Evolutionary conservation across 2,888 invertebrate species (phyloP).

Genomic region (Neuroscelio doddi): DNA sequence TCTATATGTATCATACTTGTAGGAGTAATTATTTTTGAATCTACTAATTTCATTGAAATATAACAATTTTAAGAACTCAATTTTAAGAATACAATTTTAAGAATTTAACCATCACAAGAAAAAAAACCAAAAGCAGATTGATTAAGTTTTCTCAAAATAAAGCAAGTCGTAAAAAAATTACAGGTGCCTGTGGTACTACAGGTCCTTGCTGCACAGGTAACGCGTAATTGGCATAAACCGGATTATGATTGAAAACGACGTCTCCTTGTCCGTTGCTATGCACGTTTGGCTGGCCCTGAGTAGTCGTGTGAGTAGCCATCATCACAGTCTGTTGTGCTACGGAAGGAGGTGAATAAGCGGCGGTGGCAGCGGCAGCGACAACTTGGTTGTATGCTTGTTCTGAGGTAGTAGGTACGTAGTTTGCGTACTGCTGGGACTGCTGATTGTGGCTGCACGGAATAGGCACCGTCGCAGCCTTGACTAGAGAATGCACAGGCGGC

Average conservation of each 20-base stretch:
- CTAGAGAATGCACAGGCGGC: constrained; percentile 56
- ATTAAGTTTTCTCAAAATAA: too few species aligned
- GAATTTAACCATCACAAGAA: too few species aligned
- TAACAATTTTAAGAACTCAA: too few species aligned
- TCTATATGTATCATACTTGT: too few species aligned
- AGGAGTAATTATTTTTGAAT: too few species aligned
- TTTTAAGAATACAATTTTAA: background rate
- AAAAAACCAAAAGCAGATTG: too few species aligned
- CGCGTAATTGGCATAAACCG: constrained; percentile 65
- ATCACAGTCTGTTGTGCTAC: constrained; percentile 61
- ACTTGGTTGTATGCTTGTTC: constrained; percentile 58
- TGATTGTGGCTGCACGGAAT: constrained; percentile 58
- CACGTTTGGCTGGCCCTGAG: constrained; percentile 52
- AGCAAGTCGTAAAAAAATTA: constrained; percentile 48
- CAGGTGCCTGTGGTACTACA: constrained; percentile 58
- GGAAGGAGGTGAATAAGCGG: constrained; percentile 50
- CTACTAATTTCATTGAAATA: background rate
- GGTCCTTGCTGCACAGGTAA: constrained; percentile 63
- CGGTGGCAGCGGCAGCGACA: too few species aligned
- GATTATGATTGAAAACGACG: constrained; percentile 63
- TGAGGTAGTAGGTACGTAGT: constrained; percentile 61
- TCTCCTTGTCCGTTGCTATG: constrained; percentile 57
- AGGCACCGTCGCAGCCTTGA: constrained; percentile 60
- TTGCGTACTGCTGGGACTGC: constrained; percentile 57
- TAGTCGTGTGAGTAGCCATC: constrained; percentile 56